Base-by-base conservation (phyloP, 2,888 invertebrate species). In the Germaria angustata region DNA sequence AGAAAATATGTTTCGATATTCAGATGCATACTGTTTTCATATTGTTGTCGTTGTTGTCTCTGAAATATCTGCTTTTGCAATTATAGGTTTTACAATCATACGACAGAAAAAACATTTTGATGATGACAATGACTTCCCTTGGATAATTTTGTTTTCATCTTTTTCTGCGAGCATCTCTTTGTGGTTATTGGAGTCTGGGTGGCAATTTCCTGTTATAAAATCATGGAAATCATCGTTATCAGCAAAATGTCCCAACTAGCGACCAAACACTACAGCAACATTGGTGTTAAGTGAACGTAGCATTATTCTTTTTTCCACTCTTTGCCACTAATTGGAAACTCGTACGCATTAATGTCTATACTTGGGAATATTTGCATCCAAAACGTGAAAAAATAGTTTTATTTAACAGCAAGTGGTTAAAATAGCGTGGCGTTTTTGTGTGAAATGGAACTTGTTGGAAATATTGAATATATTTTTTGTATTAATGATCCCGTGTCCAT, bases 251-350 rank as follows among this genome's bases (percentile, higher is more conserved):
- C 75, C 79, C 79, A 82, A 76, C 71, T 79, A 71, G 82, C 75
- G 75, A 76, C 82, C 82, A 20, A 76, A 28, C 17, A 76, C 49
- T 82, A 59, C 76, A 82, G 71, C 75, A 79, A 82, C 75, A 82
- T 82, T 76, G 82, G 79, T 78, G 75, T 73, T 79, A 76, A 82
- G 75, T 76, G 66, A 79, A 68, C 71, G 71, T 71, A 79, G 76
- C 71, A 82, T 15, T 44, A 7, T 9, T 49, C 15, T 66, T 22
- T 53, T 7, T 0, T 28, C 11, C 11, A 6, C 34, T 8, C 4
- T 44, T 34, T 55, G 71, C 82, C 82, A 79, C 82, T 79, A 82
- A 82, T 82, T 82, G 82, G 82, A 76, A 82, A 79, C 71, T 79
- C 75, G 75, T 71, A 82, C 82, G 79, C 82, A 82, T 59, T 66